Evolutionary conservation across 2,797 vertebrate genomes (phyloP).

Genomic region (Chrysocyon brachyurus): DNA sequence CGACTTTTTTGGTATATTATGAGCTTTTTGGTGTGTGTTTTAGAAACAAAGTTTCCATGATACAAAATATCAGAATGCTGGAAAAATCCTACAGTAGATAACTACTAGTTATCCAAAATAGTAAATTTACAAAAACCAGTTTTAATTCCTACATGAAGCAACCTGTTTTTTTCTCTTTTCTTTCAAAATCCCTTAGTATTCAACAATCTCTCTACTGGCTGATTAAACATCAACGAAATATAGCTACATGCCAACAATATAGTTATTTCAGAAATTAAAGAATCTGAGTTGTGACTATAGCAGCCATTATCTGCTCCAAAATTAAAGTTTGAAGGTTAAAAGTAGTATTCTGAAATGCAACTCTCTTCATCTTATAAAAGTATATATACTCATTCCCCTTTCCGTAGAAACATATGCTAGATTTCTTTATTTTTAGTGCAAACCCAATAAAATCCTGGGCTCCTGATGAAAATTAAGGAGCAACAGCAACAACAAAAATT

Average conservation of each 20-base stretch:
- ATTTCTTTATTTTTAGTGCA: not conserved
- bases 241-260: not conserved
- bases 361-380: not conserved
- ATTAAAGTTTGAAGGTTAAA: conserved; percentile 8
- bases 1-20: not conserved
- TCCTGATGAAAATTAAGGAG: not conserved
- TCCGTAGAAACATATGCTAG: not conserved
- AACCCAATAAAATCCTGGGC: not conserved
- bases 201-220: not conserved
- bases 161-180: not conserved
- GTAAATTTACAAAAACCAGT: not conserved
- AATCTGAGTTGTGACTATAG: not conserved
- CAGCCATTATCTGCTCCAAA: not conserved
- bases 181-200: conserved; percentile 15
- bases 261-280: conserved; percentile 7
- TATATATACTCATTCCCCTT: not conserved
- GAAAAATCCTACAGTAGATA: not conserved
- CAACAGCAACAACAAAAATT: not conserved
- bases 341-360: not conserved
- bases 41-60: not conserved
- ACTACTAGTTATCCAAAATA: not conserved
- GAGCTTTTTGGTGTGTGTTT: not conserved
- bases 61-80: not conserved
- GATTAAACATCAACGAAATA: not conserved
- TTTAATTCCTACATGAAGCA: not conserved